These are phyloP conservation scores for Bombus ignitus DNA, from an alignment of 1,140 invertebrate genomes.

Conservation along the genomic window DNA sequence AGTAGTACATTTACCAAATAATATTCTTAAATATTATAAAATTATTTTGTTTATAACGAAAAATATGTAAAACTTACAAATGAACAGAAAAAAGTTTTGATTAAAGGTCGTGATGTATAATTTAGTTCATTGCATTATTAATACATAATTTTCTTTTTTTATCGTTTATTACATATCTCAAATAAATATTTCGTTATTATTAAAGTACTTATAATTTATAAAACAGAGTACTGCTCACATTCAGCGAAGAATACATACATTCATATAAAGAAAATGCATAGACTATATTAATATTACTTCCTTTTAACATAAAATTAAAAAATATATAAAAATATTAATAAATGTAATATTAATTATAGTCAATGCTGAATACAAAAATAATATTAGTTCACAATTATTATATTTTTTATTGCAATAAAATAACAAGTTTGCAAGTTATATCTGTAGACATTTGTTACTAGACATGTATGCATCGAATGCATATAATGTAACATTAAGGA, in stretches of 20 bases:
- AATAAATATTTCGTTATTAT: conserved; percentile 19
- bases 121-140: conserved; percentile 14
- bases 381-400: conserved; percentile 40
- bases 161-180: conserved; percentile 21
- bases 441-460: conserved; percentile 45
- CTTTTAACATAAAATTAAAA: conserved; percentile 19
- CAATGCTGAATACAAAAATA: conserved; percentile 50
- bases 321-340: conserved; percentile 50
- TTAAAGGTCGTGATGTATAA: conserved; percentile 20
- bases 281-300: conserved; percentile 59
- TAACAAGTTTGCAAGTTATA: conserved; percentile 27
- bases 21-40: conserved; percentile 24
- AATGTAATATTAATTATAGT: conserved; percentile 61
- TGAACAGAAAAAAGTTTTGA: conserved; percentile 6
- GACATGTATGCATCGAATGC: conserved; percentile 23
- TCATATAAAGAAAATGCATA: conserved; percentile 3
- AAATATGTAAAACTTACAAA: conserved; percentile 19
- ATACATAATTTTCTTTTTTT: conserved; percentile 8
- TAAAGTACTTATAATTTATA: conserved; percentile 53
- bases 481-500: conserved; percentile 50
- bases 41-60: neutral
- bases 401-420: conserved; percentile 47
- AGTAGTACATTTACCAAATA: conserved; percentile 21
- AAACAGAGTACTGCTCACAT: conserved; percentile 30
- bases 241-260: conserved; percentile 25